These are phyloP conservation scores for Rhinoraja longicauda DNA, from an alignment of 2,797 vertebrate species.

Conservation along the genomic window DNA sequence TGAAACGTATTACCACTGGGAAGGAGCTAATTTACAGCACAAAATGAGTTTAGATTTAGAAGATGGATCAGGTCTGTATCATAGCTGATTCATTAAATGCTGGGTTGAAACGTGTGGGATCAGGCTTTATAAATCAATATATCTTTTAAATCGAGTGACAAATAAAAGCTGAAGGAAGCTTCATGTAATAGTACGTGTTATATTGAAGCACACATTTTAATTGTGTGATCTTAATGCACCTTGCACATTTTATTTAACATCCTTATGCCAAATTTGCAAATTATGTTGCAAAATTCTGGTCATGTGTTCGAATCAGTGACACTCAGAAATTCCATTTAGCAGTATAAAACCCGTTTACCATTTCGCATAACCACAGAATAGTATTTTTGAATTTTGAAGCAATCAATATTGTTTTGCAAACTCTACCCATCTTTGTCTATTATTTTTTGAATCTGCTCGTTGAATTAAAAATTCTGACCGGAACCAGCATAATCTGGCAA, in stretches of 20 bases:
- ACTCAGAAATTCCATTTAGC: background rate
- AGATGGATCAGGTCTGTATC: constrained; percentile 25
- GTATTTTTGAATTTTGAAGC: background rate
- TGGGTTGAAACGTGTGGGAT: background rate
- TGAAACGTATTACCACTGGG: constrained; percentile 36
- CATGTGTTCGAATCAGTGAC: background rate
- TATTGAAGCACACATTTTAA: background rate
- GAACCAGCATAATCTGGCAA: background rate
- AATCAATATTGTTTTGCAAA: background rate
- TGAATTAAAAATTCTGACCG: background rate
- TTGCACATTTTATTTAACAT: background rate
- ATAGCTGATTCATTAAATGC: constrained; percentile 29
- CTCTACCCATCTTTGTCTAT: too few relatives aligned
- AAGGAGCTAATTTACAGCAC: constrained; percentile 34
- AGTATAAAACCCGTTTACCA: background rate
- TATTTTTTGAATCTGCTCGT: background rate
- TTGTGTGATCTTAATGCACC: background rate
- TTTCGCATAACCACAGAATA: background rate
- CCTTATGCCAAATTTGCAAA: background rate
- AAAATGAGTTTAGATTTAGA: constrained; percentile 35
- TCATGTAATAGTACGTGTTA: background rate
- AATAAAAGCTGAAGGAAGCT: constrained; percentile 22
- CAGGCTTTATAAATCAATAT: constrained; percentile 14
- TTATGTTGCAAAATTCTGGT: background rate
- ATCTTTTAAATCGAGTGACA: constrained; percentile 23